Conservation (phyloP, 2,888 invertebrate species). For the Junonia oenone region DNA sequence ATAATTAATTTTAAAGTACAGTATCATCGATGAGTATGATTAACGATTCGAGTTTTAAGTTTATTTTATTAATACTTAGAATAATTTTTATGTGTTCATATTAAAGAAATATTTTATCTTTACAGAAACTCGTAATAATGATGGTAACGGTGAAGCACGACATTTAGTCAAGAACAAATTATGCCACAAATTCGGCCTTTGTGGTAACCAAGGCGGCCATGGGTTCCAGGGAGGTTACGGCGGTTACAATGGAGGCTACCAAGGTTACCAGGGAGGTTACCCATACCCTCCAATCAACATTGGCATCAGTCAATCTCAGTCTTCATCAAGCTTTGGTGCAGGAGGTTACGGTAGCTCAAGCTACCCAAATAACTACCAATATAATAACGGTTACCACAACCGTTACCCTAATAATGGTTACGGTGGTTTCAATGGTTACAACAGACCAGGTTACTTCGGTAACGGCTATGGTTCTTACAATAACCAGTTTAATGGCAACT, state of each 20-base stretch:
- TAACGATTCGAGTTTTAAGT: too few species aligned
- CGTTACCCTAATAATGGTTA: constrained; percentile 34
- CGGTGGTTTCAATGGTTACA: constrained; percentile 27
- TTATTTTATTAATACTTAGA: too few species aligned
- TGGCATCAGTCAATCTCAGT: constrained; percentile 68
- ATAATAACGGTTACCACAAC: constrained; percentile 32
- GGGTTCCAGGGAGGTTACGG: background rate
- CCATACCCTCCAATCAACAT: constrained; percentile 59
- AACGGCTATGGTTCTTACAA: constrained; percentile 55
- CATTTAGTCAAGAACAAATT: constrained; percentile 42
- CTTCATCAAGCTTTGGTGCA: constrained; percentile 57
- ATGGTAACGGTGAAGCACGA: constrained; percentile 39
- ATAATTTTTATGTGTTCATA: too few species aligned
- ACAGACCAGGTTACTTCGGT: constrained; percentile 46
- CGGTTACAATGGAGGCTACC: constrained; percentile 11
- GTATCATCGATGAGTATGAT: too few species aligned
- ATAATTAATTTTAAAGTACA: too few species aligned
- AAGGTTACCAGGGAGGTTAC: constrained; percentile 39
- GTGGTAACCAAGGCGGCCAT: constrained; percentile 28
- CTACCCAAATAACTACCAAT: constrained; percentile 34
- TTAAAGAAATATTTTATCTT: too few species aligned
- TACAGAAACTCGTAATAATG: constrained; percentile 30
- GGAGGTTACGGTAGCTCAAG: constrained; percentile 48
- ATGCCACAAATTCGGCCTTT: constrained; percentile 53
- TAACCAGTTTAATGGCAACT: constrained; percentile 67